Evolutionary conservation across 2,797 vertebrate species (phyloP).

Genomic region (Poecilia velifera): DNA sequence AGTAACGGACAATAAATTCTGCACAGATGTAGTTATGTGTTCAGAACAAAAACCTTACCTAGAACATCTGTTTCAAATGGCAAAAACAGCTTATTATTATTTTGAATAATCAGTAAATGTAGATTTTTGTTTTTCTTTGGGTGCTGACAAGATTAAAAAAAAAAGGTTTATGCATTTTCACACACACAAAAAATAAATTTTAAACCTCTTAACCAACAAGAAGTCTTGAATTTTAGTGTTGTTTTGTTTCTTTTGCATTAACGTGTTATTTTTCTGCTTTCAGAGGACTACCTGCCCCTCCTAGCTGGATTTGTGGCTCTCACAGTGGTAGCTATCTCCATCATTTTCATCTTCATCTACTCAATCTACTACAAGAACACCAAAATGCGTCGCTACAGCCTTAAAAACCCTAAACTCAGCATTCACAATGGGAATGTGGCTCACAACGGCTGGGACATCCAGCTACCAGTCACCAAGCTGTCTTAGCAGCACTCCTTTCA

Average conservation of each 20-base stretch:
- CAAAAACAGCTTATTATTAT: too few species aligned
- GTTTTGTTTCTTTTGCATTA: neutral
- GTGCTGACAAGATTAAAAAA: too few species aligned
- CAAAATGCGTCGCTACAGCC: constrained; percentile 81
- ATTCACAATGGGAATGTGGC: constrained; percentile 77
- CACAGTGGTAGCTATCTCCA: constrained; percentile 72
- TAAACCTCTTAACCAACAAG: neutral
- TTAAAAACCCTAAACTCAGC: constrained; percentile 77
- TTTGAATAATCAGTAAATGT: too few species aligned
- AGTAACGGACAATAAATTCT: neutral
- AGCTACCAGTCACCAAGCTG: constrained; percentile 81
- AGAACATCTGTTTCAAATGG: too few species aligned
- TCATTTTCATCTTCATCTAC: constrained; percentile 79
- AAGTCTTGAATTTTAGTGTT: neutral
- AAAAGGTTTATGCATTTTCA: too few species aligned
- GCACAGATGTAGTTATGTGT: neutral
- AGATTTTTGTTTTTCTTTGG: too few species aligned
- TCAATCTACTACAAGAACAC: constrained; percentile 86
- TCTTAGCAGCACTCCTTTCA: constrained; percentile 50
- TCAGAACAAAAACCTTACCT: too few species aligned
- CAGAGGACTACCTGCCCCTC: constrained; percentile 84
- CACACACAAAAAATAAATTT: neutral
- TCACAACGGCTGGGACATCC: constrained; percentile 76
- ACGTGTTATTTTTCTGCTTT: constrained; percentile 26
- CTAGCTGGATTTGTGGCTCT: constrained; percentile 82